Evolutionary conservation across 2,113 vertebrate genomes (phyloP).

Genomic region (Gnathonemus longibarbis): DNA sequence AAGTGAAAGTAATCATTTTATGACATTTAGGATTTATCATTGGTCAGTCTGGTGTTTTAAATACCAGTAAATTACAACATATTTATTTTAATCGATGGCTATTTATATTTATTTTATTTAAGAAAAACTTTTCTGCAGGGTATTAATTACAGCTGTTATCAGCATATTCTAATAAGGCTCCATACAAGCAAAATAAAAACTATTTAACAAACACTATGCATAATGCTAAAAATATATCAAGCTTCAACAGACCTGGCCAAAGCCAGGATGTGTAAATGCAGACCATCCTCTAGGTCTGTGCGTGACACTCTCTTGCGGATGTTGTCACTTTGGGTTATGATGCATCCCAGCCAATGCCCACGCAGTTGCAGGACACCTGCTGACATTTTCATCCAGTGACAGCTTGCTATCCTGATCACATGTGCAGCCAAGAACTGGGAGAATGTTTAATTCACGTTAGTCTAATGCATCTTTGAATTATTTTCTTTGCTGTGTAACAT

Average conservation of each 20-base stretch:
- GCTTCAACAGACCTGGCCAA: not conserved
- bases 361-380: not conserved
- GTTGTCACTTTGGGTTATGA: not conserved
- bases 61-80: not conserved
- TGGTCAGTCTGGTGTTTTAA: not conserved
- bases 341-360: not conserved
- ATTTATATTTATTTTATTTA: not conserved
- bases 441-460: not conserved
- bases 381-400: not conserved
- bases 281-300: not conserved
- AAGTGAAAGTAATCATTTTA: not conserved
- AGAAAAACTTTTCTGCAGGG: not conserved
- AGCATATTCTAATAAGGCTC: not conserved
- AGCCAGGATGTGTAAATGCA: not conserved
- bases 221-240: not conserved
- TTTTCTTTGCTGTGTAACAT: not conserved
- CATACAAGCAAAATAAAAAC: not conserved
- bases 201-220: not conserved
- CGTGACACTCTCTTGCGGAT: not conserved
- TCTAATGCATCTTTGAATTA: not conserved
- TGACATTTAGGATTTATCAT: not conserved
- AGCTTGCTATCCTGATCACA: not conserved
- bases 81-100: not conserved
- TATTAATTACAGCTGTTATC: not conserved
- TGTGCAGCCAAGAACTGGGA: not conserved